Evolutionary conservation across 1,140 invertebrate genomes (phyloP), one percentile per base, ranked within the genome.

Genomic region (Diabrotica undecimpunctata): DNA sequence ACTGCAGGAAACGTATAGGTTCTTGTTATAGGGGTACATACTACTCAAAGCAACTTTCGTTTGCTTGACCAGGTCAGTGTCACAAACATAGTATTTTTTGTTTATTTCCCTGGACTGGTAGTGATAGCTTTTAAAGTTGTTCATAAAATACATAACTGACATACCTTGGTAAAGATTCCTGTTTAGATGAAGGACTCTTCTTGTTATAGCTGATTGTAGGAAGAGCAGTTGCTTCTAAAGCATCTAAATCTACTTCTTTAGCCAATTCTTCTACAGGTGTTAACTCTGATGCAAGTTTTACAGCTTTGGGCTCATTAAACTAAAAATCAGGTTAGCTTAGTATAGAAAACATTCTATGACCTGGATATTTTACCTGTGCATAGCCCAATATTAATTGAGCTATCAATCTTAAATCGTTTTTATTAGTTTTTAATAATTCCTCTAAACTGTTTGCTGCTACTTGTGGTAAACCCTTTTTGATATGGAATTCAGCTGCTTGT

Each of bases 351-450:
- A 46, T 8, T 46, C 11, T 46, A 46, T 10, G 11, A 46, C 7
- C 11, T 7, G 11, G 7, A 46, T 7, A 46, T 8, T 61, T 66
- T 73, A 83, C 82, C 72, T 92, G 85, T 5, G 92, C 89, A 81
- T 95, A 95, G 5, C 94, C 93, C 37, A 94, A 87, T 10, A 97
- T 91, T 7, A 98, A 82, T 64, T 96, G 89, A 5, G 95, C 94
- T 14, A 96, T 77, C 6, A 89, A 89, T 73, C 89, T 88, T 54
- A 84, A 86, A 80, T 97, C 92, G 38, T 85, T 81, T 2, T 94
- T 92, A 66, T 93, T 88, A 5, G 86, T 80, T 74, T 87, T 85
- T 6, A 92, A 82, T 10, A 96, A 82, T 75, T 95, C 90, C 79
- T 96, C 93, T 56, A 96, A 81, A 74, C 93, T 91, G 38, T 87